phyloP scores from a whole-genome alignment of 2,797 vertebrate species.

The Sebastes jordani region DNA sequence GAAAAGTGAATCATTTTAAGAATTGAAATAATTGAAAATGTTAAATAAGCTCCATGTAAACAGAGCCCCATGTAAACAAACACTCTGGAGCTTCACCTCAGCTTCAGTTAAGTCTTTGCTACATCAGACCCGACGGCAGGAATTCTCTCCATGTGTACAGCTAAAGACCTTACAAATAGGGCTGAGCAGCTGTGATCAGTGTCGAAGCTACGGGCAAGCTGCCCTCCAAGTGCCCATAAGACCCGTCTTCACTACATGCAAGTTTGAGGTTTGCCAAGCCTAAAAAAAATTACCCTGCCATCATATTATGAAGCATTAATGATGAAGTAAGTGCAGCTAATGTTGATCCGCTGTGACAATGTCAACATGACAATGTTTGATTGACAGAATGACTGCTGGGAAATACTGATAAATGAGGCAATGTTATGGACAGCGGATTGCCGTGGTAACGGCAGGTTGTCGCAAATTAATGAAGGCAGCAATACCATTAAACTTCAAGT shows the following conservation, averaged over 20 bases:
- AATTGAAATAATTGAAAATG: not conserved
- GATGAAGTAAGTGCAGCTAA: not conserved
- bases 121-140: not conserved
- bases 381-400: not conserved
- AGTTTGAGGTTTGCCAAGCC: not conserved
- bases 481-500: not conserved
- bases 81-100: not conserved
- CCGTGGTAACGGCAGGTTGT: not conserved
- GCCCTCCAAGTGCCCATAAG: not conserved
- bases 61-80: not conserved
- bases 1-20: too few relatives aligned
- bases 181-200: not conserved
- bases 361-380: not conserved
- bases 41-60: not conserved
- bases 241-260: not conserved
- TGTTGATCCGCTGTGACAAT: not conserved
- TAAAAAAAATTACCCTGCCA: not conserved
- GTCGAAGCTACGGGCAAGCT: not conserved
- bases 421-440: not conserved
- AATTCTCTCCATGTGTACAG: not conserved
- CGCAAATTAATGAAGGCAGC: not conserved
- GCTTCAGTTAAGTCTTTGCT: not conserved
- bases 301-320: not conserved
- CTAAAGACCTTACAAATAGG: not conserved
- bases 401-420: not conserved